phyloP scores from a whole-genome alignment of 2,113 vertebrate species.

The Puma concolor region DNA sequence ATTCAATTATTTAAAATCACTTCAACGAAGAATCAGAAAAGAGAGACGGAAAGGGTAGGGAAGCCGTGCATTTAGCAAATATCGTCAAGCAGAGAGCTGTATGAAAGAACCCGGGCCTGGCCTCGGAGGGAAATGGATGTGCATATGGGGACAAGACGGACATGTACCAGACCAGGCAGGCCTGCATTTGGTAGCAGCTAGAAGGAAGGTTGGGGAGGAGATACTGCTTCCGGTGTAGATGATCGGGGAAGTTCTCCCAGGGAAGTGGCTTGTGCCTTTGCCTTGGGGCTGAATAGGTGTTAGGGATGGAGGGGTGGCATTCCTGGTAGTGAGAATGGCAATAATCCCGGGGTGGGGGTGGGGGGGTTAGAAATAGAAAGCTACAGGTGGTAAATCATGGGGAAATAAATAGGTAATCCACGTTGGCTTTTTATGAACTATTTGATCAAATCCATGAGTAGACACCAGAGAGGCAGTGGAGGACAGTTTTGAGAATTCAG shows the following conservation, averaged over 20 bases:
- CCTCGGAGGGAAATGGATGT: no score
- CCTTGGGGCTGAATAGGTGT: no score
- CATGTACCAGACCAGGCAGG: rapidly evolving
- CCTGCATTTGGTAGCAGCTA: neutral
- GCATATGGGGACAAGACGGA: rapidly evolving
- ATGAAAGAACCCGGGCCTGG: rapidly evolving
- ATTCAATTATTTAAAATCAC: neutral
- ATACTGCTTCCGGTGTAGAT: no score
- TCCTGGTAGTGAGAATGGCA: neutral
- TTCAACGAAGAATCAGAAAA: neutral
- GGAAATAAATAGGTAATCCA: rapidly evolving
- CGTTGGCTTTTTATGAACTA: rapidly evolving
- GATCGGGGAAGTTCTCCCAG: neutral
- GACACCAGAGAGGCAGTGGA: neutral
- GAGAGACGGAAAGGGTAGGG: neutral
- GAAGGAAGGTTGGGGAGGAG: neutral
- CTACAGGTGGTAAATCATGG: rapidly evolving
- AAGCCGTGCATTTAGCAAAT: neutral
- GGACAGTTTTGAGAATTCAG: neutral
- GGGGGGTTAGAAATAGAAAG: no score
- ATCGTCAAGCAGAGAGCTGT: rapidly evolving
- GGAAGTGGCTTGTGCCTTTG: neutral
- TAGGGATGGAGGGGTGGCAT: neutral
- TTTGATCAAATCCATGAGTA: neutral
- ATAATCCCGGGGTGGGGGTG: no score